Evolutionary conservation across 2,797 vertebrate species (phyloP), one percentile per base, ranked within the genome.

Genomic region (Tapirus indicus): DNA sequence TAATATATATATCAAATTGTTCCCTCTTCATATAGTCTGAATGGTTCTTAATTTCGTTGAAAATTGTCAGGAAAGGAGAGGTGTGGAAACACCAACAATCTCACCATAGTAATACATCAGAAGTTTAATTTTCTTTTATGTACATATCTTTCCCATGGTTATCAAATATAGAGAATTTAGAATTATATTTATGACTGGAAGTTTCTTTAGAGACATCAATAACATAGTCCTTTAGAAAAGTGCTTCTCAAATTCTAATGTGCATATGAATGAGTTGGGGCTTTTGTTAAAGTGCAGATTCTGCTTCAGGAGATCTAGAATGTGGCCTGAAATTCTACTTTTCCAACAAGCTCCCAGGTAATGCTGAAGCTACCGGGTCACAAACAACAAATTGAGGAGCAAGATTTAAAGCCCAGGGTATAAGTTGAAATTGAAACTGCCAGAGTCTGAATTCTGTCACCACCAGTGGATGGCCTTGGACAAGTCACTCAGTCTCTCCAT

Each of bases 71-170:
- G 35, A 75, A 86, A 74, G 23, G 44, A 27, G 7, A n/a, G 14
- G 13, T 12, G 21, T 49, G 20, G 13, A 44, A 94, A 75, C 7
- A 94, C 29, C 56, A 88, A 79, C 35, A 91, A 25, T 87, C 16
- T 88, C 52, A 91, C 29, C 68, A 56, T 18, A 84, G 49, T 38
- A 91, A 69, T 10, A 64, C 79, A 35, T 35, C 78, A 49, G 44
- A 89, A 85, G n/a, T 79, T 66, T 66, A 21, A 72, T 78, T 82
- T 83, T 84, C 62, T 78, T 88, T 44, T 60, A 88, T 44, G 56
- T 44, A 66, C 8, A 17, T 75, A 58, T 62, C 29, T 64, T 83
- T 56, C 18, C 38, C 54, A 5, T 54, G 17, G 66, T 68, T 80
- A 58, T 86, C 82, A 62, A 58, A 79, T 82, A 2, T 44, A 75